Percentiles rank a stretch among this genome's conserved stretches.
Conservation (phyloP, 2,113 vertebrate species). For the Micromys minutus region DNA sequence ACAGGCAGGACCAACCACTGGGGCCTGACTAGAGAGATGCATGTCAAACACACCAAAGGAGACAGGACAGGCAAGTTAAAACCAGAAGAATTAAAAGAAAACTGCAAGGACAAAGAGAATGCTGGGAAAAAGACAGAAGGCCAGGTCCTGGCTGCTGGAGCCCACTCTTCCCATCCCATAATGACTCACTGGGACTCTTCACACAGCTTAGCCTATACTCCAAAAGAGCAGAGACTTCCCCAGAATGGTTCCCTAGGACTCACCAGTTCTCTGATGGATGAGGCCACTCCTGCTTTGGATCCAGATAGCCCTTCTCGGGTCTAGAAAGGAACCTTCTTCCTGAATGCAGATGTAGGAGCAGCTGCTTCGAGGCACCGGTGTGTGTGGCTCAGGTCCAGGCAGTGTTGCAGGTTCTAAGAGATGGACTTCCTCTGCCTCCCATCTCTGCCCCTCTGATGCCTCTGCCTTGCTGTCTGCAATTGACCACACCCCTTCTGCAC, state of each 20-base stretch:
- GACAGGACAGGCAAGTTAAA: neutral
- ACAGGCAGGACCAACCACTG: neutral
- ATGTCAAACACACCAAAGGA: neutral
- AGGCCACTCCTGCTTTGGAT: no score
- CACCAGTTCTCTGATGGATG: neutral
- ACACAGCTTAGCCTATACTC: neutral
- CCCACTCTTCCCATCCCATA: fast-evolving
- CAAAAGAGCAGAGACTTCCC: neutral
- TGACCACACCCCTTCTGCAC: no score
- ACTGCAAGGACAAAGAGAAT: neutral
- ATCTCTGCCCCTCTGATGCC: neutral
- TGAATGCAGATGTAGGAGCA: neutral
- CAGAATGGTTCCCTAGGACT: neutral
- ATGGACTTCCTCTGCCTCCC: no score
- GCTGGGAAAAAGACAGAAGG: no score
- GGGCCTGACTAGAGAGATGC: neutral
- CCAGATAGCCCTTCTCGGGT: neutral
- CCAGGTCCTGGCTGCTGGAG: neutral
- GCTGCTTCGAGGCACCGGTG: neutral
- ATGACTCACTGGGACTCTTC: neutral
- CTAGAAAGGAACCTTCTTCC: neutral
- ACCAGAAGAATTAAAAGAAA: neutral
- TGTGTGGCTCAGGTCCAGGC: fast-evolving
- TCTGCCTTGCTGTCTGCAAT: neutral
- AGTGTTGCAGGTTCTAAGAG: no score